Evolutionary conservation across 2,797 vertebrate species (phyloP).

Genomic region (Toxotes lorentzi): DNA sequence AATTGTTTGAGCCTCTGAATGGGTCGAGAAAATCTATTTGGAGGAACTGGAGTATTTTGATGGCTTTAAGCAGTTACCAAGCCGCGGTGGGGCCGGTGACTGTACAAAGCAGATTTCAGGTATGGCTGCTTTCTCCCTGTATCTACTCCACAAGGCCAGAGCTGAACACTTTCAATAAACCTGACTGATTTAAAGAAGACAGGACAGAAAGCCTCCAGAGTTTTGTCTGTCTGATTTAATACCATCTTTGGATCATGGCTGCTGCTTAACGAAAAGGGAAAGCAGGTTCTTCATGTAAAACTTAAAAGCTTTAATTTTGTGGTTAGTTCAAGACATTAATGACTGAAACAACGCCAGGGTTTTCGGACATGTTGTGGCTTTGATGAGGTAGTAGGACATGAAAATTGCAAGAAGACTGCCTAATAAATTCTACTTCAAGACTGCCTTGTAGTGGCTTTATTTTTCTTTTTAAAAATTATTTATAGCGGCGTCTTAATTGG

Average conservation of each 20-base stretch:
- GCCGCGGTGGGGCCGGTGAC: neutral
- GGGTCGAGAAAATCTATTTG: neutral
- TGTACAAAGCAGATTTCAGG: neutral
- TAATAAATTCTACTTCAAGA: slow-evolving; percentile 27
- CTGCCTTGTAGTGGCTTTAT: neutral
- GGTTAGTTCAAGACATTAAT: slow-evolving; percentile 24
- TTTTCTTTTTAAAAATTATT: slow-evolving; percentile 13
- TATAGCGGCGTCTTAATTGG: slow-evolving; percentile 18
- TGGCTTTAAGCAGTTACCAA: neutral
- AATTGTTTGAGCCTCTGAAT: neutral
- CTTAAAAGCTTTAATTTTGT: slow-evolving; percentile 25
- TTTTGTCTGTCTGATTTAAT: neutral
- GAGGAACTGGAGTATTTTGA: slow-evolving; percentile 8
- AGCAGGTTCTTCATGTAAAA: slow-evolving; percentile 17
- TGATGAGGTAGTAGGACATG: slow-evolving; percentile 21
- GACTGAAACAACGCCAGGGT: slow-evolving; percentile 4
- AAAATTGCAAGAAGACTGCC: slow-evolving; percentile 14
- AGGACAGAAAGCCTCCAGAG: neutral
- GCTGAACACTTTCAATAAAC: neutral
- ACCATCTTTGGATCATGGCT: slow-evolving; percentile 26
- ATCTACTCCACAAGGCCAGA: neutral
- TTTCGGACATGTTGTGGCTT: slow-evolving; percentile 26
- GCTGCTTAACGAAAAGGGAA: slow-evolving; percentile 31
- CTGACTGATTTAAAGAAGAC: neutral
- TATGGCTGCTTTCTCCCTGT: neutral